A percentile compares a stretch with the other conserved stretches of the same genome.
These are phyloP conservation scores for Malurus cyaneus DNA, from an alignment of 2,113 vertebrate species.

Conservation along the genomic window DNA sequence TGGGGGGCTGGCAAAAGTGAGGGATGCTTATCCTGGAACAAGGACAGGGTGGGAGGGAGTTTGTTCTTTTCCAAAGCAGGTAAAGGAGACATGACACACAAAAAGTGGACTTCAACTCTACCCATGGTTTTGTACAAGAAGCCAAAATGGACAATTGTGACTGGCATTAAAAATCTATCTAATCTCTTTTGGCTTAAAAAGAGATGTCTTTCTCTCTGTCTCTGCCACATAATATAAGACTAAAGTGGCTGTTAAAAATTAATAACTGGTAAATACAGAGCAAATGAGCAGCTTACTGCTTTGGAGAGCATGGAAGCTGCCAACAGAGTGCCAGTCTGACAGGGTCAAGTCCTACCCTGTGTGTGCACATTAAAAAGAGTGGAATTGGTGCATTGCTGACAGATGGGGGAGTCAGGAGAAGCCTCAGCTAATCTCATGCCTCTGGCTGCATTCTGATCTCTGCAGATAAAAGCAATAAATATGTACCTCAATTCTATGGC, in stretches of 20 bases:
- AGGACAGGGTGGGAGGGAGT: background rate
- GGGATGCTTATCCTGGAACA: background rate
- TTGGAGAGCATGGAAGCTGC: background rate
- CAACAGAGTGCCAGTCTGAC: background rate
- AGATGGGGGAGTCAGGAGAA: background rate
- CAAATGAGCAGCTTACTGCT: background rate
- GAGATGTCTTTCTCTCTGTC: background rate
- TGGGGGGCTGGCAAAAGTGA: background rate
- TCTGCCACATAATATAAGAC: background rate
- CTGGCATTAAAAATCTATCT: background rate
- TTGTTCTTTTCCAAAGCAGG: background rate
- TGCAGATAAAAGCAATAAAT: background rate
- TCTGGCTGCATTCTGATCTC: background rate
- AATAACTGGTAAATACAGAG: background rate
- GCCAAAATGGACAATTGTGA: fast-evolving
- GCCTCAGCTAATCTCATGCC: background rate
- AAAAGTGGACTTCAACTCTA: background rate
- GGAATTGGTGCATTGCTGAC: background rate
- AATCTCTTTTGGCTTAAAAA: too few species aligned
- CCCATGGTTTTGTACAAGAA: background rate
- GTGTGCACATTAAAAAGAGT: background rate
- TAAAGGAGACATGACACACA: background rate
- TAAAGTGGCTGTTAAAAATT: background rate
- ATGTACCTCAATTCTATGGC: background rate
- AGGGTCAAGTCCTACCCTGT: background rate